A percentile compares a stretch with the other conserved stretches of the same genome.
Evolutionary conservation across 1,140 invertebrate species (phyloP).

Genomic region (Apis cerana): DNA sequence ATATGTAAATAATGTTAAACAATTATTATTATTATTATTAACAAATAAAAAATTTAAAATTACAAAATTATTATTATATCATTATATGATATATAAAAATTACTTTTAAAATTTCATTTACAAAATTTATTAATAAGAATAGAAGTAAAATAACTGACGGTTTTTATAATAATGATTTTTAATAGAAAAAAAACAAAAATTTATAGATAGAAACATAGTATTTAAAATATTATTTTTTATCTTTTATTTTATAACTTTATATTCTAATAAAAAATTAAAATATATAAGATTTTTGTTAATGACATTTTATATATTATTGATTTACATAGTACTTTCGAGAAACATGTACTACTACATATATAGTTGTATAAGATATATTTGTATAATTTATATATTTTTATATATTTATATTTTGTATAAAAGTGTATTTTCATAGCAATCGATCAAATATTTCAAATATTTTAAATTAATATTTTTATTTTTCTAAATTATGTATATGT

Average conservation of each 20-base stretch:
- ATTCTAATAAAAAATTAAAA: neutral
- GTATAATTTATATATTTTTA: neutral
- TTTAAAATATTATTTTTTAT: neutral
- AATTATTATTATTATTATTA: neutral
- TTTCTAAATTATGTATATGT: neutral
- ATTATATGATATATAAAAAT: neutral
- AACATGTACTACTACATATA: neutral
- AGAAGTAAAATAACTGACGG: no score
- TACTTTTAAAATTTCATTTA: neutral
- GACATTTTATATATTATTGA: neutral
- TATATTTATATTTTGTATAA: neutral
- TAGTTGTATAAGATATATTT: neutral
- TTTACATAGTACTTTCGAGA: constrained; percentile 17
- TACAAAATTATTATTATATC: no score
- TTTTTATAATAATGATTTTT: neutral
- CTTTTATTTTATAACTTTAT: neutral
- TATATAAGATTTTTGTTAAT: neutral
- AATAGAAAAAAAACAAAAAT: neutral
- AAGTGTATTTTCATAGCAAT: neutral
- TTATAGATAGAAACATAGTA: neutral
- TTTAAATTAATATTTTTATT: neutral
- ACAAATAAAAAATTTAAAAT: neutral
- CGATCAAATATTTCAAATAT: neutral
- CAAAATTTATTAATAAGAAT: neutral
- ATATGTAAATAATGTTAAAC: neutral